These are phyloP conservation scores for Tupaia chinensis DNA, from an alignment of 2,113 vertebrate species.

Conservation along the genomic window DNA sequence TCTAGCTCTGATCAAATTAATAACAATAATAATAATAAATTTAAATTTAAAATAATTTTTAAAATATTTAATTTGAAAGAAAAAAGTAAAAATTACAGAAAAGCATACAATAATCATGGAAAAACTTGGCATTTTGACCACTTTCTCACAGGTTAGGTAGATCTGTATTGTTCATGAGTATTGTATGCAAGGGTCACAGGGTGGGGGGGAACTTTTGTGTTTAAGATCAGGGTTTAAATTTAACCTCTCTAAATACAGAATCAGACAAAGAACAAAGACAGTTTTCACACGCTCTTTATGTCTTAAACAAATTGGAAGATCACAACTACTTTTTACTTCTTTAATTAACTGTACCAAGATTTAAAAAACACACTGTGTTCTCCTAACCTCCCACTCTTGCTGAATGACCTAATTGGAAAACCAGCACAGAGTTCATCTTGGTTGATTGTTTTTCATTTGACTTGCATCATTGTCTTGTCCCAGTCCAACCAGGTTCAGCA, in stretches of 20 bases:
- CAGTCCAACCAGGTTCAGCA: not conserved
- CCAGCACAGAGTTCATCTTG: not conserved
- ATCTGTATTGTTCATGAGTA: not conserved
- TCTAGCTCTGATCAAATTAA: too few relatives aligned
- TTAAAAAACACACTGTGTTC: constrained; percentile 3
- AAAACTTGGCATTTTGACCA: not conserved
- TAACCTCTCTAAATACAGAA: not conserved
- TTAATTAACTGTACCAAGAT: not conserved
- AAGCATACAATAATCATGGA: not conserved
- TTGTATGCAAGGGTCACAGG: not conserved
- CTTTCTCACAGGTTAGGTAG: not conserved
- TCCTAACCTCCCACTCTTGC: not conserved
- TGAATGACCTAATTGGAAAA: constrained; percentile 41
- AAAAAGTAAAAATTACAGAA: not conserved
- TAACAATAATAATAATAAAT: too few relatives aligned
- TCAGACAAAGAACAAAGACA: not conserved
- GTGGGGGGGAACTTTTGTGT: not conserved
- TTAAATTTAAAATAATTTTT: too few relatives aligned
- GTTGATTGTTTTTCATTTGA: constrained; percentile 6
- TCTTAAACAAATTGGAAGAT: not conserved
- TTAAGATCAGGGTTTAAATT: not conserved
- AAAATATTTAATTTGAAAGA: constrained; percentile 27
- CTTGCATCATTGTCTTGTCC: constrained; percentile 4
- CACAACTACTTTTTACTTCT: not conserved
- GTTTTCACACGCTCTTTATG: not conserved